Evolutionary conservation across 2,888 invertebrate genomes (phyloP).

Genomic region (Drosophila anomalipes): DNA sequence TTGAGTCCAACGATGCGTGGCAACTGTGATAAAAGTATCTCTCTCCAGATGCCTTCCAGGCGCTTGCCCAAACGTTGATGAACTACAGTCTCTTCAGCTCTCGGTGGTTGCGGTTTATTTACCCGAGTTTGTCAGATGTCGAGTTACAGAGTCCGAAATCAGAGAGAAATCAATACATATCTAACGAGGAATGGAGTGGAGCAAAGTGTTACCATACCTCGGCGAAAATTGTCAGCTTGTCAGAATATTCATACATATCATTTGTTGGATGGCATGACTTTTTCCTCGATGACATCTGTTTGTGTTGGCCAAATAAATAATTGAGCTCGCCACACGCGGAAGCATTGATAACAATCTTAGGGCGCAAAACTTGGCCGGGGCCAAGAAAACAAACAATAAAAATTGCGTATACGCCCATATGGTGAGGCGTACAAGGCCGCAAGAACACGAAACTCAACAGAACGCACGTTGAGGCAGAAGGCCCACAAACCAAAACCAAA

Average conservation of each 20-base stretch:
- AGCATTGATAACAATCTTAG: conserved; percentile 45
- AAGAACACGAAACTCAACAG: conserved; percentile 18
- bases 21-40: conserved; percentile 73
- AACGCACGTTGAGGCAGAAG: neutral
- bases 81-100: conserved; percentile 33
- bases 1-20: conserved; percentile 76
- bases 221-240: conserved; percentile 17
- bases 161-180: neutral
- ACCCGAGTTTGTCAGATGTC: conserved; percentile 2
- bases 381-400: conserved; percentile 49
- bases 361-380: conserved; percentile 22
- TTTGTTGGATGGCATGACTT: conserved; percentile 11
- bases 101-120: conserved; percentile 30
- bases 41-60: conserved; percentile 54
- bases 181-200: neutral
- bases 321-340: conserved; percentile 32
- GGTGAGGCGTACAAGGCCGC: conserved; percentile 28
- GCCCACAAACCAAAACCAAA: conserved; percentile 2
- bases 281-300: conserved; percentile 30
- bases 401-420: conserved; percentile 61
- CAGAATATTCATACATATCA: neutral
- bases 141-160: conserved; percentile 12
- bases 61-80: conserved; percentile 53
- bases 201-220: conserved; percentile 12
- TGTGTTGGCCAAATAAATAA: conserved; percentile 58